phyloP scores from a whole-genome alignment of 1,140 invertebrate genomes.

The Scaptomyza montana region DNA sequence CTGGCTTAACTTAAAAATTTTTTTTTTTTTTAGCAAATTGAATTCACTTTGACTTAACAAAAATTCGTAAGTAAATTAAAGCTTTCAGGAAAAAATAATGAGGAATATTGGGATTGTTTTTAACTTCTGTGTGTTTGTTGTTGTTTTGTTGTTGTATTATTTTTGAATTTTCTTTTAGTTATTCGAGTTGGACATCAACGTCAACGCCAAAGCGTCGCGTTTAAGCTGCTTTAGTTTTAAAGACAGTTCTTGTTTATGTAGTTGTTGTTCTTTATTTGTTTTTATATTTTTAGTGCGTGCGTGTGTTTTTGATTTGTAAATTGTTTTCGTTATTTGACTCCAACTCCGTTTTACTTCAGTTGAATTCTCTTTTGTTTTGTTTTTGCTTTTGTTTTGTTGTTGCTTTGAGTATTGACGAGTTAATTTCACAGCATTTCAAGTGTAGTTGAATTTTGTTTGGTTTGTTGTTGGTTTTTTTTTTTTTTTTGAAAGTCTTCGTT shows the following conservation, averaged over 20 bases:
- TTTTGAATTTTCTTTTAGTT: constrained; percentile 29
- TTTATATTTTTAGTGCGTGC: constrained; percentile 57
- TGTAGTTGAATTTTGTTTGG: constrained; percentile 72
- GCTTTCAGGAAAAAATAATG: constrained; percentile 77
- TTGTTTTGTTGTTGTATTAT: constrained; percentile 19
- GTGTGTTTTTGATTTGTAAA: constrained; percentile 43
- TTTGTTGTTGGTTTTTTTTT: constrained; percentile 61
- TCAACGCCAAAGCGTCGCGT: constrained; percentile 59
- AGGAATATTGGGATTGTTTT: constrained; percentile 76
- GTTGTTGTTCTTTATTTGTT: constrained; percentile 36
- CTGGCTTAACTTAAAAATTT: constrained; percentile 56
- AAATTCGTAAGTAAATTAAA: constrained; percentile 83
- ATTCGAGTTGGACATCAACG: constrained; percentile 63
- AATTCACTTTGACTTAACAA: constrained; percentile 80
- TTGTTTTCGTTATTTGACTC: constrained; percentile 38
- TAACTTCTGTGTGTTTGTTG: constrained; percentile 14
- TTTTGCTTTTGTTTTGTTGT: constrained; percentile 57
- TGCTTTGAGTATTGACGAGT: constrained; percentile 80
- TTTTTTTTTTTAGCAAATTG: constrained; percentile 67
- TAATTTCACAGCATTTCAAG: constrained; percentile 80
- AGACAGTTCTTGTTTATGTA: constrained; percentile 32
- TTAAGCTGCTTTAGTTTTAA: constrained; percentile 21
- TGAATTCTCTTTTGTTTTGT: constrained; percentile 56
- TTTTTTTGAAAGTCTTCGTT: constrained; percentile 75
- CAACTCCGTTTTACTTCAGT: constrained; percentile 63